phyloP scores from a whole-genome alignment of 30 jellyfish, hydroid and myxozoan species.

The Mastigias papua region DNA sequence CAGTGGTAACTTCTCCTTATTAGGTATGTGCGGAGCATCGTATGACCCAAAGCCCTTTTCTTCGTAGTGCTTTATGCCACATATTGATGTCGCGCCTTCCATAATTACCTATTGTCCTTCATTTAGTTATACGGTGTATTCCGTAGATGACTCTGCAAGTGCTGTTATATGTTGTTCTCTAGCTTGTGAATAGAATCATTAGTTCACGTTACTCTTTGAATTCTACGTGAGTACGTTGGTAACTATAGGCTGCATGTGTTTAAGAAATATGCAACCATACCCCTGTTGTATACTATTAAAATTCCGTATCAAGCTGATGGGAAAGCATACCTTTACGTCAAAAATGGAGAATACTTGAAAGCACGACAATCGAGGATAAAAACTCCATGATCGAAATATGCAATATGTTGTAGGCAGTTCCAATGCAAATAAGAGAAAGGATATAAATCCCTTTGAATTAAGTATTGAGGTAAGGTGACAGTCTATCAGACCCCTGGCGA shows the following conservation, averaged over 20 bases:
- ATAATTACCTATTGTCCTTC: too few species aligned
- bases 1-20: too few species aligned
- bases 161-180: too few species aligned
- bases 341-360: background rate
- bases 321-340: background rate
- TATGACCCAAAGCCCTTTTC: too few species aligned
- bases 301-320: constrained; percentile 36
- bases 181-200: too few species aligned
- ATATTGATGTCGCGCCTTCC: too few species aligned
- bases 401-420: constrained; percentile 36
- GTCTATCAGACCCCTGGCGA: constrained; percentile 61
- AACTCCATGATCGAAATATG: constrained; percentile 18
- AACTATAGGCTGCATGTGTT: background rate
- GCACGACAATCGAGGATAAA: background rate
- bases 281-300: background rate
- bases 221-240: too few species aligned
- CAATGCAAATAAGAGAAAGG: constrained; percentile 24
- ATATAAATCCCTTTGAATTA: constrained; percentile 33
- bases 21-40: too few species aligned
- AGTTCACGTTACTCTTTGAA: too few species aligned
- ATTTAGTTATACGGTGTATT: too few species aligned
- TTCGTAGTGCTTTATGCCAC: too few species aligned
- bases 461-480: constrained; percentile 36
- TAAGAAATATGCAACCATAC: background rate
- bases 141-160: too few species aligned